phyloP scores from a whole-genome alignment of 2,113 vertebrate species.

The Peromyscus maniculatus region DNA sequence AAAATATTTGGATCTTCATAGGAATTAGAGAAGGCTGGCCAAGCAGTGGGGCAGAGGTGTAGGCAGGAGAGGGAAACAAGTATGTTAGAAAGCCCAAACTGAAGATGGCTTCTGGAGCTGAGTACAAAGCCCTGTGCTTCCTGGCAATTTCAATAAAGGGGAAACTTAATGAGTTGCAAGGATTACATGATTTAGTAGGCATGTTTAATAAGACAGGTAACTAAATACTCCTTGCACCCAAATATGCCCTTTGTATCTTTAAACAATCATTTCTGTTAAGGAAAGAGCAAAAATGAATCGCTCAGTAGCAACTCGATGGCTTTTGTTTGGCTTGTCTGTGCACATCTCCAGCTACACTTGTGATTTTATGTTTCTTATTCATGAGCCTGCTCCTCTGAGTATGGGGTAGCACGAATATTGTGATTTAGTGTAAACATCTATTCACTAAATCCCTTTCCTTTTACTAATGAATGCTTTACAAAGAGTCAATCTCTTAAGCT shows the following conservation, averaged over 20 bases:
- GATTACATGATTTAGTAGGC: conserved; percentile 42
- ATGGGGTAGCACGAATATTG: background rate
- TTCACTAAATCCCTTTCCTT: conserved; percentile 54
- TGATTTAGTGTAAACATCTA: conserved; percentile 57
- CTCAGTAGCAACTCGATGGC: background rate
- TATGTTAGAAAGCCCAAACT: background rate
- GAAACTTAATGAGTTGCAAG: conserved; percentile 38
- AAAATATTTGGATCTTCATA: conserved; percentile 3
- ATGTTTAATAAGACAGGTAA: conserved; percentile 59
- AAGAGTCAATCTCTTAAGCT: conserved; percentile 66
- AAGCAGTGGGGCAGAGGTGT: background rate
- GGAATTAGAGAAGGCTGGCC: background rate
- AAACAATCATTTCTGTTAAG: conserved; percentile 56
- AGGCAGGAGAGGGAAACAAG: background rate
- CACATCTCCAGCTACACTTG: background rate
- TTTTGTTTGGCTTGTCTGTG: background rate
- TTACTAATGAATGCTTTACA: conserved; percentile 72
- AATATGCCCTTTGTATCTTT: conserved; percentile 66
- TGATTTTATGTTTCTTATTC: fast-evolving
- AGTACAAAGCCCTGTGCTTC: background rate
- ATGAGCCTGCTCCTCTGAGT: background rate
- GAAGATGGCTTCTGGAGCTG: background rate
- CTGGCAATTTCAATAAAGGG: background rate
- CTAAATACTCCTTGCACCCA: conserved; percentile 49
- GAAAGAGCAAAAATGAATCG: conserved; percentile 48